Evolutionary conservation across 2,113 vertebrate genomes (phyloP).

Genomic region (Ophiodon elongatus): DNA sequence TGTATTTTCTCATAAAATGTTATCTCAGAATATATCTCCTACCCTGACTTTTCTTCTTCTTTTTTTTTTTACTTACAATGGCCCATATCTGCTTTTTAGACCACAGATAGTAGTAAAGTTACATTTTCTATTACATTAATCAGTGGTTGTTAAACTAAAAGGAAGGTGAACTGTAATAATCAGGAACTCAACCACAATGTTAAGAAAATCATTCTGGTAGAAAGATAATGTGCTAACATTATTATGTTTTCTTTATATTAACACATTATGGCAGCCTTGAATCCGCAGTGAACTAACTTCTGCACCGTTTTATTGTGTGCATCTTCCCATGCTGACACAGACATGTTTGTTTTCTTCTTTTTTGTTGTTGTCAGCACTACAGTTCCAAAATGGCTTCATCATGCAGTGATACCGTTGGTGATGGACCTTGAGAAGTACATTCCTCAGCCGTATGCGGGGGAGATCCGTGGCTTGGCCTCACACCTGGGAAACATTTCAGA

Average conservation of each 20-base stretch:
- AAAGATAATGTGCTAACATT: not conserved
- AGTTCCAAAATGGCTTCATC: slow-evolving; percentile 90
- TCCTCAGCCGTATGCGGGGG: slow-evolving; percentile 86
- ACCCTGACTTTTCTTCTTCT: too few relatives aligned
- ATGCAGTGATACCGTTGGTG: slow-evolving; percentile 74
- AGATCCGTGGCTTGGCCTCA: slow-evolving; percentile 87
- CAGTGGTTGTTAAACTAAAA: not conserved
- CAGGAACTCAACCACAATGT: not conserved
- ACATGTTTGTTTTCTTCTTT: not conserved
- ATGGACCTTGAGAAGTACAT: slow-evolving; percentile 79
- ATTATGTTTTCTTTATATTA: not conserved
- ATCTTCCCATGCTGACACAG: not conserved
- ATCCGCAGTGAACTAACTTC: not conserved
- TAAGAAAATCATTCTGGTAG: not conserved
- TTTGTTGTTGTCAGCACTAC: slow-evolving; percentile 76
- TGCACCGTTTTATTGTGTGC: not conserved
- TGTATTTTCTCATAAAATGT: too few relatives aligned
- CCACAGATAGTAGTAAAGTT: not conserved
- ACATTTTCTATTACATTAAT: not conserved
- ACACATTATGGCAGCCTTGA: not conserved
- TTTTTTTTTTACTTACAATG: too few relatives aligned
- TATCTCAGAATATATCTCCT: too few relatives aligned
- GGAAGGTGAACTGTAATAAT: not conserved
- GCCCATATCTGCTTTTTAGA: not conserved
- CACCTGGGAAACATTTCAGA: slow-evolving; percentile 83